Evolutionary conservation across 2,797 vertebrate genomes (phyloP).

Genomic region (Leucoraja ocellata): DNA sequence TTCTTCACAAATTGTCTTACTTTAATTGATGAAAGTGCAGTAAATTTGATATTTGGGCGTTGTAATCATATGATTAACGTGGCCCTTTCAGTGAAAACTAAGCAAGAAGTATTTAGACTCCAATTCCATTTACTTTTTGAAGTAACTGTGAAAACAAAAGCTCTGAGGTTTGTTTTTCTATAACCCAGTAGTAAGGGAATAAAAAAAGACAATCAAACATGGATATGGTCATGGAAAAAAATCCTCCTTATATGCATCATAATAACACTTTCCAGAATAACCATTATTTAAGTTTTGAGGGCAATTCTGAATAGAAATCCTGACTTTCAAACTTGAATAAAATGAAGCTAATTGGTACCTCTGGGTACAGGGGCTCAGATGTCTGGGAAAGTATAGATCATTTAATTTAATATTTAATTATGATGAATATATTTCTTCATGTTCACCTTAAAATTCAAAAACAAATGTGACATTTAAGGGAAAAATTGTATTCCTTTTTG

Average conservation of each 20-base stretch:
- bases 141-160: background rate
- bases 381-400: background rate
- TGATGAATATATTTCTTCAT: background rate
- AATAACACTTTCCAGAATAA: background rate
- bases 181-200: background rate
- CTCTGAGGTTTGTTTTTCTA: background rate
- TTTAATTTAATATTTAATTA: background rate
- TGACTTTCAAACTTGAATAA: background rate
- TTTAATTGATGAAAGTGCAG: background rate
- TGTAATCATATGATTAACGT: background rate
- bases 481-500: background rate
- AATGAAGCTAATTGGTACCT: background rate
- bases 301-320: background rate
- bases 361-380: background rate
- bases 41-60: background rate
- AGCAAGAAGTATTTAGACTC: background rate
- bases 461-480: background rate
- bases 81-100: background rate
- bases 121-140: background rate
- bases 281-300: background rate
- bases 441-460: background rate
- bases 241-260: background rate
- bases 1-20: background rate
- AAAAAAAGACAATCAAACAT: background rate
- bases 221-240: background rate